Evolutionary conservation across 2,797 vertebrate genomes (phyloP), one percentile per base, ranked within the genome.

Genomic region (Erithacus rubecula): DNA sequence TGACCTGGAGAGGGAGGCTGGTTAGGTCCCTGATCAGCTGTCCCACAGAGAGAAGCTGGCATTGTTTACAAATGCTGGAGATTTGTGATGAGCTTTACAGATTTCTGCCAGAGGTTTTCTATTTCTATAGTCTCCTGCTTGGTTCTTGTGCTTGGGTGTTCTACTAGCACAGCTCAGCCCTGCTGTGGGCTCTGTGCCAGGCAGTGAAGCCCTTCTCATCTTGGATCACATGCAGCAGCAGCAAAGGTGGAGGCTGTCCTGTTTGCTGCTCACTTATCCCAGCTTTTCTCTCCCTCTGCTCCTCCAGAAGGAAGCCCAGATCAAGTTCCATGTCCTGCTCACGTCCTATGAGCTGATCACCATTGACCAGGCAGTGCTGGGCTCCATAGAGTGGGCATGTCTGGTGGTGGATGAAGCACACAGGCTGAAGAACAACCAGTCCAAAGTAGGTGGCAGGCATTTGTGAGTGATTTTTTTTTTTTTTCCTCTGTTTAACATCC

Each of bases 261-360:
- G 0, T 59, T 84, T 12, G 6, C 24, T 58, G 36, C 39, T 65
- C 18, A 14, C 74, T 81, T 63, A 82, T 18, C 49, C n/a, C 14
- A 53, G 18, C 56, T 79, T 64, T 83, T 67, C 27, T 85, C 36
- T 90, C 56, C 41, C 39, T 94, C 44, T 89, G 56, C 69, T 83
- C 47, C 44, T 95, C 80, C 97, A 99, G 99, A 99, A 99, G 98
- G 99, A 99, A 97, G 98, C 98, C 8, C 98, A 98, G 83, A 99
- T 99, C 96, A 99, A 99, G 91, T 99, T 99, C 96, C 99, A 99
- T 0, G 99, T 99, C 67, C 97, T 99, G 95, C 98, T 99, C 75
- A 99, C 99, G 0, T 99, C 99, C 39, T 99, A 99, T 0, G 99
- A 99, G 97, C 98, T 99, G 95, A 99, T 99, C 97, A 99, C 99